Conservation (phyloP, 1,140 invertebrate species). For the Pentalonia nigronervosa region DNA sequence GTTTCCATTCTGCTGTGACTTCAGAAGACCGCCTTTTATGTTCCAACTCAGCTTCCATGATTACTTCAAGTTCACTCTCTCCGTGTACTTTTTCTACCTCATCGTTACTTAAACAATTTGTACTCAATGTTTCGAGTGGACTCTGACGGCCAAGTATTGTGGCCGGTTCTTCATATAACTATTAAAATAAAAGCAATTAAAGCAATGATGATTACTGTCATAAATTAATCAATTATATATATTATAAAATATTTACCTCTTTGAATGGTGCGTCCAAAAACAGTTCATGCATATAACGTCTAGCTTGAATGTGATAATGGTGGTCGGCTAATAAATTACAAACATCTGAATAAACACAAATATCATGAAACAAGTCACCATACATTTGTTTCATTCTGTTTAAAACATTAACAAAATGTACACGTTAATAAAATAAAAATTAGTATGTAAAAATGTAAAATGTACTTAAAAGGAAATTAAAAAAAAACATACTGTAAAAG, state of each 20-base stretch:
- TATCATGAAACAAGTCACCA: conserved; percentile 82
- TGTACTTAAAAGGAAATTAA: not conserved
- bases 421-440: conserved; percentile 4
- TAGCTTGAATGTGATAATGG: conserved; percentile 81
- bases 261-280: conserved; percentile 88
- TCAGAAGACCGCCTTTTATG: conserved; percentile 38
- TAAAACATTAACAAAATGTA: conserved; percentile 59
- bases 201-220: not conserved
- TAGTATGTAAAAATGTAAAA: not conserved
- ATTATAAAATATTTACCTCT: conserved; percentile 64
- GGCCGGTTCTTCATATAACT: conserved; percentile 47
- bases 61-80: conserved; percentile 50
- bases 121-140: conserved; percentile 26
- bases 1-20: conserved; percentile 36
- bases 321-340: conserved; percentile 79
- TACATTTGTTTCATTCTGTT: conserved; percentile 84
- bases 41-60: conserved; percentile 51
- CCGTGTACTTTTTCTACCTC: conserved; percentile 34
- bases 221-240: not conserved
- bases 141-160: conserved; percentile 33
- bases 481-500: conserved; percentile 67
- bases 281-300: conserved; percentile 92
- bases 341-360: conserved; percentile 93
- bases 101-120: conserved; percentile 30
- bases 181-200: not conserved